Evolutionary conservation across 2,888 invertebrate genomes (phyloP).

Genomic region (Chrysolina oricalcia): DNA sequence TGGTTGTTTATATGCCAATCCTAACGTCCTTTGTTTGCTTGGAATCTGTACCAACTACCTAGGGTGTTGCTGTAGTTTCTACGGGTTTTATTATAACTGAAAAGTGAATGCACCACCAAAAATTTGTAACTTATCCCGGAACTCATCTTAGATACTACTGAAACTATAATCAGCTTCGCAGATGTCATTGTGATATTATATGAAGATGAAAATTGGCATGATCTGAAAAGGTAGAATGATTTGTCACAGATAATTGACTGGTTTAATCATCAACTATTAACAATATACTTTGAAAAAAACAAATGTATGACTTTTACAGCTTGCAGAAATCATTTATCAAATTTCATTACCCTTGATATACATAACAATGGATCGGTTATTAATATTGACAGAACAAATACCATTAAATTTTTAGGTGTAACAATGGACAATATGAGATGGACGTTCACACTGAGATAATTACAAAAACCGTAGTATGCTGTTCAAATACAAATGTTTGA

Average conservation of each 20-base stretch:
- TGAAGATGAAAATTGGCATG: no score
- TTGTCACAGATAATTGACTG: no score
- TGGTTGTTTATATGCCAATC: no score
- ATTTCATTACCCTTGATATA: constrained; percentile 26
- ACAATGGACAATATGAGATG: constrained; percentile 37
- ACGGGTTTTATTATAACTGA: no score
- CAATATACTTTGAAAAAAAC: no score
- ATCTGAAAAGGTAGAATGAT: no score
- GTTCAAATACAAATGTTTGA: constrained; percentile 31
- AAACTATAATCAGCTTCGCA: constrained; percentile 30
- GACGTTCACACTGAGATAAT: constrained; percentile 30
- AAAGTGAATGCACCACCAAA: no score
- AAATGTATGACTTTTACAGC: no score
- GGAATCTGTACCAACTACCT: no score
- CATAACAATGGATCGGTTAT: constrained; percentile 21
- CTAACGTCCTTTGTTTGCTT: no score
- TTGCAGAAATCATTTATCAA: constrained; percentile 27
- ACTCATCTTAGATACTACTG: constrained; percentile 17
- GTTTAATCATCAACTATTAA: constrained; percentile 20
- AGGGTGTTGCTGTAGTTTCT: no score
- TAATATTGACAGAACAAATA: constrained; percentile 15
- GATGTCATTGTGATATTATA: constrained; percentile 34
- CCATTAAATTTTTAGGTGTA: constrained; percentile 38
- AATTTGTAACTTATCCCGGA: no score
- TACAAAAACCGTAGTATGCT: constrained; percentile 26